Evolutionary conservation across 1,140 invertebrate genomes (phyloP).

Genomic region (Lysiphlebus fabarum): DNA sequence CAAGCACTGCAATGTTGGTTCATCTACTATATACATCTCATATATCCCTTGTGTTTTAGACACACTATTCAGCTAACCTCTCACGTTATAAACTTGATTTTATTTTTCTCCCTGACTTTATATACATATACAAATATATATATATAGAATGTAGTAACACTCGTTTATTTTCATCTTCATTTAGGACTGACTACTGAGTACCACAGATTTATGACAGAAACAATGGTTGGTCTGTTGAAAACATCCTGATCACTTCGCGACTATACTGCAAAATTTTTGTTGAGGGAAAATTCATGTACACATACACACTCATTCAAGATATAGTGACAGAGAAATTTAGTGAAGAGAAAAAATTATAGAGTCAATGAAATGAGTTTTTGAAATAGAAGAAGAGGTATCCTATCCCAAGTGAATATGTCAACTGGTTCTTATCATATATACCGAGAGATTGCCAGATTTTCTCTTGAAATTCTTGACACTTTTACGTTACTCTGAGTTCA

Average conservation of each 20-base stretch:
- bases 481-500: conserved; percentile 7
- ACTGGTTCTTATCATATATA: conserved; percentile 13
- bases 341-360: no score
- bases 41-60: conserved; percentile 25
- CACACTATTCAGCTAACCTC: neutral
- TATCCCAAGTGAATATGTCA: neutral
- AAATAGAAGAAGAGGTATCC: no score
- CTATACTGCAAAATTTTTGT: conserved; percentile 30
- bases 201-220: conserved; percentile 44
- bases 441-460: conserved; percentile 17
- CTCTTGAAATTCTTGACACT: conserved; percentile 17
- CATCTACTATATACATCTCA: conserved; percentile 22
- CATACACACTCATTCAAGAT: neutral
- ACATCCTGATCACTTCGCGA: conserved; percentile 37
- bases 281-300: neutral
- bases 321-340: no score
- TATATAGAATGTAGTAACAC: no score
- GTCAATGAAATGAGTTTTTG: no score
- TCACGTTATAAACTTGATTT: conserved; percentile 42
- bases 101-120: conserved; percentile 1
- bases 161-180: conserved; percentile 15
- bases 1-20: conserved; percentile 22
- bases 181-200: conserved; percentile 31
- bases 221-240: conserved; percentile 37
- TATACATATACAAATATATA: no score